A percentile compares a stretch with the other conserved stretches of the same genome.
Evolutionary conservation across 2,888 invertebrate genomes (phyloP).

Genomic region (Gastrophysa polygoni): DNA sequence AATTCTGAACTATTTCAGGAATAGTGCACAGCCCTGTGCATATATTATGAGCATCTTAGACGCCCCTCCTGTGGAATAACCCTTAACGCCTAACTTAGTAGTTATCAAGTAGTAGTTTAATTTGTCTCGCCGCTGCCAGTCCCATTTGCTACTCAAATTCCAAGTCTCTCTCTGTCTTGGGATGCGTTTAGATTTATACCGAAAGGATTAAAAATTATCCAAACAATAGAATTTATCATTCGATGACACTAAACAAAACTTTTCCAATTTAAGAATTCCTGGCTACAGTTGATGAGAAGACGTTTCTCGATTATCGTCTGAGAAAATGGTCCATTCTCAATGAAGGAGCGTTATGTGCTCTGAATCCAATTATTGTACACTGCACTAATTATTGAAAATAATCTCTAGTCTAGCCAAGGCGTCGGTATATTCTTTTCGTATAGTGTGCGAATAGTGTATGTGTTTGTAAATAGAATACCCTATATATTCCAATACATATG

Average conservation of each 20-base stretch:
- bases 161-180: constrained; percentile 5
- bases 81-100: constrained; percentile 7
- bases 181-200: not conserved
- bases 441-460: too few relatives aligned
- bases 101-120: constrained; percentile 34
- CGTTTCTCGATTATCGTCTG: not conserved
- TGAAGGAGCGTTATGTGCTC: too few relatives aligned
- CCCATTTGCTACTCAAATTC: constrained; percentile 10
- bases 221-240: constrained; percentile 1
- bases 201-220: constrained; percentile 13
- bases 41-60: too few relatives aligned
- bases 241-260: constrained; percentile 5
- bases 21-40: too few relatives aligned
- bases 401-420: too few relatives aligned
- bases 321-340: not conserved
- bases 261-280: constrained; percentile 13
- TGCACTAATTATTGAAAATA: too few relatives aligned
- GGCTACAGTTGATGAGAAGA: not conserved
- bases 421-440: too few relatives aligned
- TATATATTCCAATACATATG: too few relatives aligned
- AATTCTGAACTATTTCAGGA: too few relatives aligned
- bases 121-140: constrained; percentile 21
- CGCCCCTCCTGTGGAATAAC: too few relatives aligned
- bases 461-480: too few relatives aligned
- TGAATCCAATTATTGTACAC: too few relatives aligned